These are phyloP conservation scores for Acrocephalus scirpaceus DNA, from an alignment of 2,797 vertebrate species.

Conservation along the genomic window DNA sequence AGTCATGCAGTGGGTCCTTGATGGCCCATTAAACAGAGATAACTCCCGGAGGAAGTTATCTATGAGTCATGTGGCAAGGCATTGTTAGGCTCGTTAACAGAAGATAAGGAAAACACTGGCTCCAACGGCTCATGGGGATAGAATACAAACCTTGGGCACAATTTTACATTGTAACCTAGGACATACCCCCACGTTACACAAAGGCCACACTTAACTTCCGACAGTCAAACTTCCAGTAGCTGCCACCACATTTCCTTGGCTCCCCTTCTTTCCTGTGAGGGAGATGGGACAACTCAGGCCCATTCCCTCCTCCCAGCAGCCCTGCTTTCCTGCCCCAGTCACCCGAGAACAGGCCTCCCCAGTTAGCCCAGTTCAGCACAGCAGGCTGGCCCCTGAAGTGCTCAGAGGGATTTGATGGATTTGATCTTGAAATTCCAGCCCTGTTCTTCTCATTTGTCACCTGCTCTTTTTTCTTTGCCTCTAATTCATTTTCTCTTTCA, in stretches of 20 bases:
- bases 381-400: background rate
- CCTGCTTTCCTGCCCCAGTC: background rate
- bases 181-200: background rate
- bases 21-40: no score
- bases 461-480: background rate
- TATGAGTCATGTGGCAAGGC: no score
- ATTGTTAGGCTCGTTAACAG: no score
- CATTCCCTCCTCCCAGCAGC: background rate
- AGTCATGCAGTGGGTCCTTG: no score
- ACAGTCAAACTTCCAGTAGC: background rate
- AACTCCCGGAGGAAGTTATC: no score
- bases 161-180: no score
- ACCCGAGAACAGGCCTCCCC: background rate
- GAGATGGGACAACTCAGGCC: rapidly evolving
- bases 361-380: background rate
- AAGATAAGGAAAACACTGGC: no score
- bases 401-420: background rate
- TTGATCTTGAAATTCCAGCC: conserved; percentile 11
- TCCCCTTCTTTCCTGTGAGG: background rate
- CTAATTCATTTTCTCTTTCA: conserved; percentile 21
- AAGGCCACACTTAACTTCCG: background rate
- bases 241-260: background rate
- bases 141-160: no score
- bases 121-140: no score
- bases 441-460: conserved; percentile 13